phyloP scores from a whole-genome alignment of 2,113 vertebrate species.

The Nothobranchius kuhntae region DNA sequence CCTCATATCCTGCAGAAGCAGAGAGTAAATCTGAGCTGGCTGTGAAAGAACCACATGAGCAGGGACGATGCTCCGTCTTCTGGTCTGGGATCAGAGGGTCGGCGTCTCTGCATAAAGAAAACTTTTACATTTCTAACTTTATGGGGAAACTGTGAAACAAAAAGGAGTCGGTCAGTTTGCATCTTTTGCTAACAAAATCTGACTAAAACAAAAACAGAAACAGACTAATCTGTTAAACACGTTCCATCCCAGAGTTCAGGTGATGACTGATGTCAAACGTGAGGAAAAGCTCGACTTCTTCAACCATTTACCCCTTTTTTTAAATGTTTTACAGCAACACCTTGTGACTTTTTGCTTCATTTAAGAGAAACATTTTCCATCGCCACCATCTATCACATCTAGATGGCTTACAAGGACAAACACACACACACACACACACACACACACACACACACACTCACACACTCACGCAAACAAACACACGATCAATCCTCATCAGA shows the following conservation, averaged over 20 bases:
- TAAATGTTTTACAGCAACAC: background rate
- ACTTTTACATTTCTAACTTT: too few relatives aligned
- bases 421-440: too few relatives aligned
- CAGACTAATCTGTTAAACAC: background rate
- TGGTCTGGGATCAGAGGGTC: background rate
- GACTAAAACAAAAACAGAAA: too few relatives aligned
- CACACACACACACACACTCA: too few relatives aligned
- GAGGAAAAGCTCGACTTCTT: too few relatives aligned
- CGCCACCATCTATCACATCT: background rate
- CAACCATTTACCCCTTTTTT: background rate
- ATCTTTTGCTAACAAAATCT: too few relatives aligned
- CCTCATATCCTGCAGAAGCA: background rate
- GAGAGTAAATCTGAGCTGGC: background rate
- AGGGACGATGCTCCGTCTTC: background rate
- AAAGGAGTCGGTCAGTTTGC: too few relatives aligned
- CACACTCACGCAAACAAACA: constrained; percentile 14
- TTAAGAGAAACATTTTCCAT: background rate
- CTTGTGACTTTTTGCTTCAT: background rate
- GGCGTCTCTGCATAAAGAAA: background rate
- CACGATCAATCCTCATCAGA: constrained; percentile 58
- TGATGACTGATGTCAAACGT: background rate
- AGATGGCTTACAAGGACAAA: background rate
- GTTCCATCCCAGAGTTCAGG: background rate
- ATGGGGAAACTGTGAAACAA: too few relatives aligned
- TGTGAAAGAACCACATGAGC: background rate